A percentile compares a stretch with the other conserved stretches of the same genome.
These are phyloP conservation scores for Clinocottus analis DNA, from an alignment of 2,113 vertebrate genomes.

Conservation along the genomic window DNA sequence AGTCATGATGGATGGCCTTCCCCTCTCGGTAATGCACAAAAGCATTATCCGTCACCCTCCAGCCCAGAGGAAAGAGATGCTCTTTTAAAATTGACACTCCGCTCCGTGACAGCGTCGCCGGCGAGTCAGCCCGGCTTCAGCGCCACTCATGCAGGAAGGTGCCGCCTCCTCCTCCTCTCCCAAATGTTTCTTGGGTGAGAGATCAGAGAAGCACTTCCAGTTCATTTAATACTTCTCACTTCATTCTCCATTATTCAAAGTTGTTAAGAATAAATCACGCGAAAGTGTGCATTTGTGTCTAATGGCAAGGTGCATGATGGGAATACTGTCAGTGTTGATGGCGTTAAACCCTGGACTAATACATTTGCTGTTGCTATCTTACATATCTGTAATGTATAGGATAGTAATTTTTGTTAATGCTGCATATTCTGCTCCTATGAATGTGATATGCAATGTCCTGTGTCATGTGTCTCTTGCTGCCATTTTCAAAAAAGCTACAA, in stretches of 20 bases:
- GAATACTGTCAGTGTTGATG: conserved; percentile 1
- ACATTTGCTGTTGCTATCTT: background rate
- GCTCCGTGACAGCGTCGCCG: conserved; percentile 26
- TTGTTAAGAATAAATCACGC: conserved; percentile 37
- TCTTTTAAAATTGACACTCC: conserved; percentile 59
- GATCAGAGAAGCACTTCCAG: conserved; percentile 43
- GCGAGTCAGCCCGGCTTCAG: conserved; percentile 32
- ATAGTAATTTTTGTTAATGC: background rate
- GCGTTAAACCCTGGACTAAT: background rate
- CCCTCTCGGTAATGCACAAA: conserved; percentile 58
- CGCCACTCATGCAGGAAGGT: conserved; percentile 58
- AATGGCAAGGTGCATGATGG: conserved; percentile 2
- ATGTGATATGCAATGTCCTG: background rate
- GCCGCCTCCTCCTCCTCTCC: conserved; percentile 19
- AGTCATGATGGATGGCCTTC: conserved; percentile 63
- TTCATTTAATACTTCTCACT: conserved; percentile 63
- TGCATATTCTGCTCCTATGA: background rate
- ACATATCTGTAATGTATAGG: too few relatives aligned
- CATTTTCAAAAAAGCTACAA: background rate
- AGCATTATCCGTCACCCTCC: conserved; percentile 58
- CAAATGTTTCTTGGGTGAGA: conserved; percentile 40
- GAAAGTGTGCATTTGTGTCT: conserved; percentile 31
- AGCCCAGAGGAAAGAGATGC: conserved; percentile 61
- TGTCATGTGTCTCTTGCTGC: background rate
- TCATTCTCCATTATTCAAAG: conserved; percentile 54